These are phyloP conservation scores for Phaethornis superciliosus DNA, from an alignment of 2,113 vertebrate species.

Conservation along the genomic window DNA sequence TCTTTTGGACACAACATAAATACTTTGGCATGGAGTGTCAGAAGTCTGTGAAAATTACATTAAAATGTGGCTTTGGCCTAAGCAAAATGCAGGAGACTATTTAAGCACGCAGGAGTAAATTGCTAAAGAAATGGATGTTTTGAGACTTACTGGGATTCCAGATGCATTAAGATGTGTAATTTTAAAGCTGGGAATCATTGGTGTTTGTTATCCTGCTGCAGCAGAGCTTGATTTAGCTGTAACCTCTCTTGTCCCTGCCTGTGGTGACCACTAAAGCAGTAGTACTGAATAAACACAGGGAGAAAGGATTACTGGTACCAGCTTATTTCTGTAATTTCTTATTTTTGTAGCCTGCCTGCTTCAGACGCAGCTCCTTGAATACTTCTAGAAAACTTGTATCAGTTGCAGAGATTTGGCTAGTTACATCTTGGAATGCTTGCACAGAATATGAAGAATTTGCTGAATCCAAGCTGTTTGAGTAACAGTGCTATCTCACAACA, in stretches of 20 bases:
- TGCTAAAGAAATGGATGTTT: not conserved
- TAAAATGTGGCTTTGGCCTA: not conserved
- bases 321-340: not conserved
- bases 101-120: not conserved
- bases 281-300: not conserved
- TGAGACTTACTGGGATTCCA: not conserved
- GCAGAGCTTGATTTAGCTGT: not conserved
- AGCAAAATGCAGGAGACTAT: not conserved
- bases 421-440: not conserved
- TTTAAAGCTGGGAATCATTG: not conserved
- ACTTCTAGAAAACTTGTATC: not conserved
- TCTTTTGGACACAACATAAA: not conserved
- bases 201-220: not conserved
- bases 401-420: not conserved
- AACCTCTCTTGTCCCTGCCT: not conserved
- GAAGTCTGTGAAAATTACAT: not conserved
- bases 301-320: not conserved
- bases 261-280: not conserved
- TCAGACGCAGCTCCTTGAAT: not conserved
- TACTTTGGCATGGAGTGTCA: not conserved
- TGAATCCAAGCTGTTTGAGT: not conserved
- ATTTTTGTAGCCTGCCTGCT: not conserved
- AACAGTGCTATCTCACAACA: fast-evolving
- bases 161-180: not conserved
- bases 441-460: not conserved